Percentiles rank a stretch among this genome's conserved stretches.
Evolutionary conservation across 2,113 vertebrate genomes (phyloP).

Genomic region (Pteruthius melanotis): DNA sequence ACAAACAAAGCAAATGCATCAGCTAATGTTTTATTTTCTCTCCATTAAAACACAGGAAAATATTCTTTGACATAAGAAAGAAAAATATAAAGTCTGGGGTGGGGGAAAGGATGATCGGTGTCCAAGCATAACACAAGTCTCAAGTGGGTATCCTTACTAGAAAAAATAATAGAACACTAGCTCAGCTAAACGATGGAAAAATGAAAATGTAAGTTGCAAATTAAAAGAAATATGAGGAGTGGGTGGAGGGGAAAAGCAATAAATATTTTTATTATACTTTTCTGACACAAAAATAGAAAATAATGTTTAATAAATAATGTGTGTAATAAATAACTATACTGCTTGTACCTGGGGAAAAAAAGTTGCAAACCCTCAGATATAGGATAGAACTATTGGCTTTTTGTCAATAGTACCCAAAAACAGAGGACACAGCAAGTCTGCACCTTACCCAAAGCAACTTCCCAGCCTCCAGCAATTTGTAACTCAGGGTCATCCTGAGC

Average conservation of each 20-base stretch:
- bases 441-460: neutral
- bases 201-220: neutral
- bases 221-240: neutral
- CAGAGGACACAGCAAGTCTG: neutral
- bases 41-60: neutral
- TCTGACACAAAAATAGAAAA: neutral
- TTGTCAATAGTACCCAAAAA: neutral
- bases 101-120: neutral
- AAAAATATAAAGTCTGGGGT: neutral
- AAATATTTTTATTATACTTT: neutral
- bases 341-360: neutral
- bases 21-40: neutral
- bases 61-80: neutral
- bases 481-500: neutral
- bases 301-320: too few species aligned
- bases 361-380: accelerated
- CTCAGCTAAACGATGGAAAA: neutral
- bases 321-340: neutral
- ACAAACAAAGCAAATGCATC: neutral
- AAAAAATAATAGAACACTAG: neutral
- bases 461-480: neutral
- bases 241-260: neutral
- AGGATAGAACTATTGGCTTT: neutral
- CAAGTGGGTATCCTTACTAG: neutral
- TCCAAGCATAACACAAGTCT: neutral